These are phyloP conservation scores for Gymnopithys bicolor DNA, from an alignment of 2,797 vertebrate genomes.

Conservation along the genomic window DNA sequence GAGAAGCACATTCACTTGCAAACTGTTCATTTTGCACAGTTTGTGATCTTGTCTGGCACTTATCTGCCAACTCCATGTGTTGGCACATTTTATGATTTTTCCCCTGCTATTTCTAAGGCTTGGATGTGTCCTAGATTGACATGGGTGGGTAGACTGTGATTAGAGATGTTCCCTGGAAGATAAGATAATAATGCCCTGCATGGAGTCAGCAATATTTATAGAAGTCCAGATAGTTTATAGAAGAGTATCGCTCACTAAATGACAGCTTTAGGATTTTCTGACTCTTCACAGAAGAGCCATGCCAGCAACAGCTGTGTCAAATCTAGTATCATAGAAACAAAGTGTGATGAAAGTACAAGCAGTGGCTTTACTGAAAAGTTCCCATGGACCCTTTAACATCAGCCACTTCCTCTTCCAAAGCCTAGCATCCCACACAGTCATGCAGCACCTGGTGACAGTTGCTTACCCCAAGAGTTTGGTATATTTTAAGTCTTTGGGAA, in stretches of 20 bases:
- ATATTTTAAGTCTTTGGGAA: not conserved
- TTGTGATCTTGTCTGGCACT: slow-evolving; percentile 45
- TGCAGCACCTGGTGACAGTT: not conserved
- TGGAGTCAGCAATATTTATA: slow-evolving; percentile 50
- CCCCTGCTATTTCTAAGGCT: slow-evolving; percentile 24
- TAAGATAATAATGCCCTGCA: slow-evolving; percentile 35
- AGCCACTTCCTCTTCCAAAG: not conserved
- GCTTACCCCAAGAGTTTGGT: not conserved
- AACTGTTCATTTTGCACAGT: slow-evolving; percentile 59
- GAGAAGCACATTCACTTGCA: slow-evolving; percentile 6
- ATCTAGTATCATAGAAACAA: not conserved
- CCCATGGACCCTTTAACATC: not conserved
- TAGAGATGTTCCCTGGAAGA: slow-evolving; percentile 38
- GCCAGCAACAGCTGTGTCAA: slow-evolving; percentile 9
- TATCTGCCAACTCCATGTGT: slow-evolving; percentile 24
- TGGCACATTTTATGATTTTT: slow-evolving; percentile 40
- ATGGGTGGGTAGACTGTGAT: slow-evolving; percentile 26
- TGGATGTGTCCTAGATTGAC: slow-evolving; percentile 45
- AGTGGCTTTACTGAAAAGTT: not conserved
- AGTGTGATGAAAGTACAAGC: not conserved
- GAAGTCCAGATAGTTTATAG: slow-evolving; percentile 39
- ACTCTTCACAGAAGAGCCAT: slow-evolving; percentile 10
- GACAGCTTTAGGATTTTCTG: slow-evolving; percentile 11
- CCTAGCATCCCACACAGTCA: not conserved
- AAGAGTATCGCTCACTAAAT: not conserved